Conservation (phyloP, 1,140 invertebrate genomes). For the Drosophila sp. region DNA sequence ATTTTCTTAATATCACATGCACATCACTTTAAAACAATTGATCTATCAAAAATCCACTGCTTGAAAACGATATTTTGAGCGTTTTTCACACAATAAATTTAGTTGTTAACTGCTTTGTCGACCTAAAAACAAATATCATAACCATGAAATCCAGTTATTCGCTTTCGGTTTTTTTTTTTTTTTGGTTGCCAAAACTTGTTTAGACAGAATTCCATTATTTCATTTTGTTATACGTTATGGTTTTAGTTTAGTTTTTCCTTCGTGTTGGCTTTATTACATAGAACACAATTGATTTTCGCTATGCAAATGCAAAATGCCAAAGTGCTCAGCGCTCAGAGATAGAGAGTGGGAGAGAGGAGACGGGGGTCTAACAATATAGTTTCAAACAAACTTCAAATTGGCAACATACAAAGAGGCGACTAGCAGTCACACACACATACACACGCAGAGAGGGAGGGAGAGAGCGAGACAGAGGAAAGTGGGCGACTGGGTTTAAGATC, state of each 20-base stretch:
- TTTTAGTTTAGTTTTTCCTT: slow-evolving; percentile 19
- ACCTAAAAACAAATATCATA: neutral
- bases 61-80: neutral
- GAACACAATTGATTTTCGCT: slow-evolving; percentile 68
- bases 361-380: slow-evolving; percentile 38
- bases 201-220: slow-evolving; percentile 32
- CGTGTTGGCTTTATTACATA: slow-evolving; percentile 51
- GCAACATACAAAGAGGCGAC: slow-evolving; percentile 44
- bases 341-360: neutral
- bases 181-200: slow-evolving; percentile 20
- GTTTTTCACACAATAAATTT: slow-evolving; percentile 10
- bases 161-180: neutral
- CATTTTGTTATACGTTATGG: slow-evolving; percentile 20
- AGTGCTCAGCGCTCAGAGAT: slow-evolving; percentile 35
- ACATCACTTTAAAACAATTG: too few species aligned
- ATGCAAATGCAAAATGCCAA: slow-evolving; percentile 64
- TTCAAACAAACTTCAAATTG: slow-evolving; percentile 71
- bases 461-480: slow-evolving; percentile 17
- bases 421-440: slow-evolving; percentile 32
- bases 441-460: slow-evolving; percentile 5
- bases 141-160: slow-evolving; percentile 9
- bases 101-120: neutral
- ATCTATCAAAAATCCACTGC: neutral
- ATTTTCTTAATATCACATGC: too few species aligned
- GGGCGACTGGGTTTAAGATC: slow-evolving; percentile 1